A percentile compares a stretch with the other conserved stretches of the same genome.
phyloP scores from a whole-genome alignment of 2,113 vertebrate species.

The Neodontobutis hainanensis region DNA sequence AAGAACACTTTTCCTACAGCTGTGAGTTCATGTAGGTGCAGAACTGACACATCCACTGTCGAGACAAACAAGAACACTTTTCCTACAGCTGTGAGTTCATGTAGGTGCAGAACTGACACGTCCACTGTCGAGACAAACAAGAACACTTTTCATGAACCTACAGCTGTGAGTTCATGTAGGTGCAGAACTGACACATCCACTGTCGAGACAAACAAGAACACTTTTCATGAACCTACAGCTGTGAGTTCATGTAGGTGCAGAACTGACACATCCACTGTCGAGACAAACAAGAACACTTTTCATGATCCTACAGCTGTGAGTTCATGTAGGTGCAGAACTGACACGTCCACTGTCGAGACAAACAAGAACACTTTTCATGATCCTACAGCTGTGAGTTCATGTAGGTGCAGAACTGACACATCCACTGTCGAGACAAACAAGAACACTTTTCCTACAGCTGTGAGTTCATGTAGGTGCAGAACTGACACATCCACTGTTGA shows the following conservation, averaged over 20 bases:
- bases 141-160: too few relatives aligned
- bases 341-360: slow-evolving; percentile 70
- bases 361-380: too few relatives aligned
- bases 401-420: slow-evolving; percentile 83
- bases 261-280: slow-evolving; percentile 75
- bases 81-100: slow-evolving; percentile 76
- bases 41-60: slow-evolving; percentile 75
- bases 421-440: slow-evolving; percentile 53
- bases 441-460: too few relatives aligned
- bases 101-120: slow-evolving; percentile 83
- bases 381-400: slow-evolving; percentile 76
- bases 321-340: slow-evolving; percentile 84
- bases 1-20: too few relatives aligned
- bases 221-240: too few relatives aligned
- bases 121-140: slow-evolving; percentile 53
- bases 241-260: slow-evolving; percentile 84
- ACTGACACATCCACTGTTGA: slow-evolving; percentile 73
- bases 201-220: slow-evolving; percentile 1
- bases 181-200: slow-evolving; percentile 82
- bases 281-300: too few relatives aligned
- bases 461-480: slow-evolving; percentile 84
- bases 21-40: slow-evolving; percentile 84
- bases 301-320: too few relatives aligned
- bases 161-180: slow-evolving; percentile 79
- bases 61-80: too few relatives aligned